phyloP scores from a whole-genome alignment of 92 coral and sea anemone genomes.

The Chrysogorgia sp. region DNA sequence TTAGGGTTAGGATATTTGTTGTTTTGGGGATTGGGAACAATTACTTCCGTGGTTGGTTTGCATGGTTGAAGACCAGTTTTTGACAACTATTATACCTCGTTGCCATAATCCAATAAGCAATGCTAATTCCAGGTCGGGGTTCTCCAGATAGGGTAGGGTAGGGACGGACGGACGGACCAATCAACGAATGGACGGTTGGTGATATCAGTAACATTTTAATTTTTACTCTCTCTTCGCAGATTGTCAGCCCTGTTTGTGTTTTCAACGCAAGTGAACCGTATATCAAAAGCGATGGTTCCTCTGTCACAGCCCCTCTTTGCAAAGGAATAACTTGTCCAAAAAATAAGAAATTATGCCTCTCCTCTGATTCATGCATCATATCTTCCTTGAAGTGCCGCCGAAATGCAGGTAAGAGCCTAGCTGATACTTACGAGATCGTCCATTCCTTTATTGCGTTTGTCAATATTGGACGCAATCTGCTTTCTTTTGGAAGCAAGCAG shows the following conservation, averaged over 20 bases:
- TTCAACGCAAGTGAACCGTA: slow-evolving; percentile 25
- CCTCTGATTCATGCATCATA: neutral
- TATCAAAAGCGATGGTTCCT: slow-evolving; percentile 2
- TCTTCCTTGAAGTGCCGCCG: neutral
- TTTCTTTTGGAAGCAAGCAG: slow-evolving; percentile 2
- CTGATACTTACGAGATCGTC: slow-evolving; percentile 21
- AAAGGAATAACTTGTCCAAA: neutral
- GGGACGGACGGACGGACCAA: too few species aligned
- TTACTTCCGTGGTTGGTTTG: too few species aligned
- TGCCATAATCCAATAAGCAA: too few species aligned
- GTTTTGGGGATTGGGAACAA: too few species aligned
- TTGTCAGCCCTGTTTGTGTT: slow-evolving; percentile 14
- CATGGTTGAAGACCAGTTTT: too few species aligned
- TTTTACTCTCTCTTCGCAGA: slow-evolving; percentile 10
- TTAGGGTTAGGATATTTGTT: too few species aligned
- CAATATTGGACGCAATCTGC: neutral
- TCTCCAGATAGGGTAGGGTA: too few species aligned
- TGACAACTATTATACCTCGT: too few species aligned
- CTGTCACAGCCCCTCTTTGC: slow-evolving; percentile 2
- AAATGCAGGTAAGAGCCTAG: neutral
- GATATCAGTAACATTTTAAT: neutral
- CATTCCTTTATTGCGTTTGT: slow-evolving; percentile 23
- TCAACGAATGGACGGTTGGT: too few species aligned
- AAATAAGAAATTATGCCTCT: neutral
- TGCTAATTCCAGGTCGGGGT: too few species aligned